Base-by-base conservation (phyloP, 1,140 invertebrate genomes). In the Conopomorpha cramerella region DNA sequence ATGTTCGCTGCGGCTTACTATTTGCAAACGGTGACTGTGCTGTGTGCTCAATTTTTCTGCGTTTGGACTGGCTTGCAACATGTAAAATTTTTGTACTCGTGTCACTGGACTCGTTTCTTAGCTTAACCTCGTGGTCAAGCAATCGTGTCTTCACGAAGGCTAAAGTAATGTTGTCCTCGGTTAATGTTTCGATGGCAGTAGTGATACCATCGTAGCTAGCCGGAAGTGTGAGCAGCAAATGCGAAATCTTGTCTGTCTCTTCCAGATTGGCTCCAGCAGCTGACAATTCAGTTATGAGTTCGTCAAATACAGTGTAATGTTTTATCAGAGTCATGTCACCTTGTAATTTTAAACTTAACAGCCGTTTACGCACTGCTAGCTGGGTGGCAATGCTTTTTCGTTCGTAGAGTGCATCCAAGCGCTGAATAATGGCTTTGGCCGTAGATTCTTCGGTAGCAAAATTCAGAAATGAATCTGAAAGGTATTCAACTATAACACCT, bases 331-430 rank as follows among this genome's bases (percentile, higher is more conserved):
- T n/a, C n/a, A n/a, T n/a, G n/a, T n/a, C n/a, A n/a, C n/a, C n/a
- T n/a, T n/a, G n/a, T n/a, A n/a, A n/a, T n/a, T n/a, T n/a, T n/a
- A n/a, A n/a, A n/a, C n/a, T n/a, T n/a, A n/a, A n/a, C n/a, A n/a
- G n/a, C n/a, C n/a, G n/a, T n/a, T n/a, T n/a, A n/a, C n/a, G n/a
- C n/a, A n/a, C n/a, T n/a, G n/a, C n/a, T n/a, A n/a, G n/a, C n/a
- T 72, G 60, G 2, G 54, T 64, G 8, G 64, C 61, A 16, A 63
- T 34, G 47, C 59, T 72, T 54, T 65, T 63, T 12, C 66, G 36
- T 36, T 73, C 58, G 34, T 66, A 77, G 1, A 74, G 34, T 4
- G 33, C 34, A 45, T 77, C 62, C 28, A 78, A 46, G 27, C 46
- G 57, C 33, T 45, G 29, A 15, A 72, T 46, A 41, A 78, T 64